Percentiles rank a stretch among this genome's conserved stretches.
Evolutionary conservation across 2,113 vertebrate species (phyloP).

Genomic region (Leptobrachium ailaonicum): DNA sequence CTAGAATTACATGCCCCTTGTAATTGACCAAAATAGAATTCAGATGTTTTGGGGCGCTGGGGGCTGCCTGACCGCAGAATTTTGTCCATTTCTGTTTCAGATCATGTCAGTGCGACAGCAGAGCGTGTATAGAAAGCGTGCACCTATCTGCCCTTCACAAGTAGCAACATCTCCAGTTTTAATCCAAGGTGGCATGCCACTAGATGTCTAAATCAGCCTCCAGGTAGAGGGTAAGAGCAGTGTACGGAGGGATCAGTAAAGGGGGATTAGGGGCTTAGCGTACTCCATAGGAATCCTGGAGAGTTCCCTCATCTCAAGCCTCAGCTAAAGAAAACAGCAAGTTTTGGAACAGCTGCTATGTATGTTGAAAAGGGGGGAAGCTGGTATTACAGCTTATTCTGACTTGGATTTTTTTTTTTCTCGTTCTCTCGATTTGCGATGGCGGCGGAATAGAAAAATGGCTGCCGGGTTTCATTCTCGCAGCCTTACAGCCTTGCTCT

Average conservation of each 20-base stretch:
- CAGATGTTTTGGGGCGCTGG: too few species aligned
- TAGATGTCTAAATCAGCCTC: too few species aligned
- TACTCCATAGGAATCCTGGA: constrained; percentile 33
- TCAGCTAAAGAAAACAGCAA: constrained; percentile 43
- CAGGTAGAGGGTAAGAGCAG: constrained; percentile 11
- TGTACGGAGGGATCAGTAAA: constrained; percentile 17
- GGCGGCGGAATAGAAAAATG: constrained; percentile 7
- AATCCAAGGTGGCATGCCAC: too few species aligned
- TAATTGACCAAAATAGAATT: too few species aligned
- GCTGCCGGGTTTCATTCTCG: constrained; percentile 4
- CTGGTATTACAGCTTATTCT: constrained; percentile 50
- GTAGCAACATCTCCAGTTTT: too few species aligned
- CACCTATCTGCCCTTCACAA: too few species aligned
- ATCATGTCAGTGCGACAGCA: too few species aligned
- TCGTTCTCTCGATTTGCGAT: not conserved
- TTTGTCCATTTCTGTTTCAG: too few species aligned
- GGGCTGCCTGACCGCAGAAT: too few species aligned
- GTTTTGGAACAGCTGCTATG: constrained; percentile 50
- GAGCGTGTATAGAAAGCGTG: too few species aligned
- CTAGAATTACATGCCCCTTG: too few species aligned
- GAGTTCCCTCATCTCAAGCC: constrained; percentile 36
- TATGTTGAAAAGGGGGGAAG: constrained; percentile 47
- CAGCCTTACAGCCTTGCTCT: constrained; percentile 24
- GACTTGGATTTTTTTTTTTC: constrained; percentile 27
- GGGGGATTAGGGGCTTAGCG: constrained; percentile 5